These are phyloP conservation scores for Chaitophorus viminalis DNA, from an alignment of 2,888 invertebrate species.

Conservation along the genomic window DNA sequence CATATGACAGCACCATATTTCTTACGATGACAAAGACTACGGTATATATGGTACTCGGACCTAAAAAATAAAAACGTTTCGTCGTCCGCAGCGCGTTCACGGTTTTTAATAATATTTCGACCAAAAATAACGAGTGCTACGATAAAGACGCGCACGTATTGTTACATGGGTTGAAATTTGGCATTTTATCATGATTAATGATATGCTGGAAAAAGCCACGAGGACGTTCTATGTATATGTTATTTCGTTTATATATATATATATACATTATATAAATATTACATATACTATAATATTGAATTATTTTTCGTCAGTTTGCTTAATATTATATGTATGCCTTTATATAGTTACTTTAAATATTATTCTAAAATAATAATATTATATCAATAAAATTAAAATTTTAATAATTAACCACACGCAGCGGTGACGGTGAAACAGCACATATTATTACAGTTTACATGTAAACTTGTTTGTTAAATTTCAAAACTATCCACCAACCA, in stretches of 20 bases:
- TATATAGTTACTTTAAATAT: neutral
- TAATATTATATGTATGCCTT: no score
- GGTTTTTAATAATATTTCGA: neutral
- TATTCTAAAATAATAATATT: neutral
- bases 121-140: neutral
- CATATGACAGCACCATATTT: neutral
- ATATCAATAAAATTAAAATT: neutral
- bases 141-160: neutral
- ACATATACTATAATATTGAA: no score
- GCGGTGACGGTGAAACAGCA: neutral
- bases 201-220: neutral
- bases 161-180: neutral
- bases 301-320: no score
- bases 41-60: neutral
- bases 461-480: neutral
- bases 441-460: neutral
- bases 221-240: neutral
- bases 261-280: no score
- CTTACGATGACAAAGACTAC: neutral
- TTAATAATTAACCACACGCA: neutral
- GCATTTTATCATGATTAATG: constrained; percentile 1
- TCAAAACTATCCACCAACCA: neutral
- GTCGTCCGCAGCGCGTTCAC: neutral
- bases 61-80: neutral
- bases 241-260: no score